These are phyloP conservation scores for Sceloporus undulatus DNA, from an alignment of 2,113 vertebrate genomes.

Conservation along the genomic window DNA sequence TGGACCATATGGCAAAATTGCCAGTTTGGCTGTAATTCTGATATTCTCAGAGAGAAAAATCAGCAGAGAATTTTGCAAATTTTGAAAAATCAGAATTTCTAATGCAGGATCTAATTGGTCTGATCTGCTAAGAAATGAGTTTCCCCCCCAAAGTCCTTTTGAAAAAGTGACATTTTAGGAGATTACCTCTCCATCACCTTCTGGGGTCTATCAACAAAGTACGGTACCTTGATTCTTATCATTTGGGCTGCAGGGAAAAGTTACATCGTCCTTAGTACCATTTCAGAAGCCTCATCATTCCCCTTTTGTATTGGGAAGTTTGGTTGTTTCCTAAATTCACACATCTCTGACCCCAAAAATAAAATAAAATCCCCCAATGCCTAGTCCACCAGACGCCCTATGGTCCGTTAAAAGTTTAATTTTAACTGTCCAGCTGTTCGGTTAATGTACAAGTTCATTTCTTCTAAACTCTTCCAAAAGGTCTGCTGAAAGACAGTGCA, in stretches of 20 bases:
- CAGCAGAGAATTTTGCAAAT: constrained; percentile 54
- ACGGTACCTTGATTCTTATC: neutral
- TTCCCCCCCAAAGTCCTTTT: constrained; percentile 23
- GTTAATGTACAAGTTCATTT: constrained; percentile 27
- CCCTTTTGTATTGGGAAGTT: neutral
- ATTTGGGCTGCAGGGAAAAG: neutral
- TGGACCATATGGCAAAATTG: constrained; percentile 46
- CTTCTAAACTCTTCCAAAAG: neutral
- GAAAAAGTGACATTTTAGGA: constrained; percentile 29
- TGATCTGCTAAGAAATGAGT: constrained; percentile 54
- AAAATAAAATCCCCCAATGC: constrained; percentile 14
- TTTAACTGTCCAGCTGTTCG: constrained; percentile 15
- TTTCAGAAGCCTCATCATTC: neutral
- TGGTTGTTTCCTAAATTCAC: neutral
- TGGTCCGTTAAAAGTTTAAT: constrained; percentile 33
- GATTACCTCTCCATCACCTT: constrained; percentile 20
- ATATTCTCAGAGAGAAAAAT: constrained; percentile 51
- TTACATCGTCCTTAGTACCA: neutral
- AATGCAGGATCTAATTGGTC: constrained; percentile 43
- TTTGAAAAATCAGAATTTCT: constrained; percentile 15
- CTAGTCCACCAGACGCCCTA: neutral
- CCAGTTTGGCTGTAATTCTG: constrained; percentile 37
- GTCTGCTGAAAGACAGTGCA: neutral
- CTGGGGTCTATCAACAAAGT: neutral
- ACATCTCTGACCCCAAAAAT: no score